Conservation (phyloP, 2,113 vertebrate genomes). For the Hydrolagus affinis region DNA sequence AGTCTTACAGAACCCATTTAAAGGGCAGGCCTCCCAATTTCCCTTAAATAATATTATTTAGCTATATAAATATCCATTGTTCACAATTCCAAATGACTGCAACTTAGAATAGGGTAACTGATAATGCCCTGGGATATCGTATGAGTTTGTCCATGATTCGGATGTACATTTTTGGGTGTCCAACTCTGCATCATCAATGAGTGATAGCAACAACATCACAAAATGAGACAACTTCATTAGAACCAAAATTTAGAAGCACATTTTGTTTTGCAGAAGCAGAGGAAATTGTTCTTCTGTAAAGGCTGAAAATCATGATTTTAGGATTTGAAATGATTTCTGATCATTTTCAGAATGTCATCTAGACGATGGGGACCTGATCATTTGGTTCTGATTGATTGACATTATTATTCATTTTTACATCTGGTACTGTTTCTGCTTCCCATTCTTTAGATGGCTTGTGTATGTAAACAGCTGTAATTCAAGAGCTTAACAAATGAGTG, state of each 20-base stretch:
- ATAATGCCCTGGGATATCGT: too few relatives aligned
- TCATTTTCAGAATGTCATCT: neutral
- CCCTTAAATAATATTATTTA: too few relatives aligned
- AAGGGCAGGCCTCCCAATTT: too few relatives aligned
- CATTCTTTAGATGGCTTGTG: neutral
- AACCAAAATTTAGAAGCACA: neutral
- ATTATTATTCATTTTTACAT: neutral
- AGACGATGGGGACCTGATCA: neutral
- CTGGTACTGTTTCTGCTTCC: neutral
- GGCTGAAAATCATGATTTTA: neutral
- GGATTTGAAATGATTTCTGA: neutral
- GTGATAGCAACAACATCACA: neutral
- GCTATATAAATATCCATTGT: too few relatives aligned
- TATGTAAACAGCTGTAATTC: neutral
- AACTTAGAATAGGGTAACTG: too few relatives aligned
- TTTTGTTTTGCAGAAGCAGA: neutral
- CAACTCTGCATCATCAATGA: neutral
- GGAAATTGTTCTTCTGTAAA: neutral
- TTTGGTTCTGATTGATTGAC: neutral
- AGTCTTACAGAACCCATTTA: too few relatives aligned
- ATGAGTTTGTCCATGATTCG: neutral
- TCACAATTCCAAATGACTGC: too few relatives aligned
- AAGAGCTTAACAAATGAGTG: neutral
- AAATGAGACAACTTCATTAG: neutral
- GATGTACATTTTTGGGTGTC: neutral